Conservation (phyloP, 1,140 invertebrate species). For the Mercenaria mercenaria region DNA sequence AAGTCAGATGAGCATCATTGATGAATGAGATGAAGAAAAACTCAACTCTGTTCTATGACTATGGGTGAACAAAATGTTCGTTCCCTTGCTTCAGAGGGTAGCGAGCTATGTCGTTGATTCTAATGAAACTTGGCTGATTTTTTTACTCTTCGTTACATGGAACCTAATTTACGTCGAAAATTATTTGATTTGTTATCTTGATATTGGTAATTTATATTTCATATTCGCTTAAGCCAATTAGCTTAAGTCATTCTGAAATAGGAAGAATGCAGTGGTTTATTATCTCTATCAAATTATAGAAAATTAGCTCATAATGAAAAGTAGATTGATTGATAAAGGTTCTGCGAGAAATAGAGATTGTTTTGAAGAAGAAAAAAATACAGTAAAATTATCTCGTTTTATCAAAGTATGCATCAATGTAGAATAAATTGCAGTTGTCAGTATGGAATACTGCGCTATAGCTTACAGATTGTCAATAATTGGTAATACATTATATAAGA, state of each 20-base stretch:
- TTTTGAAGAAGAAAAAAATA: not conserved
- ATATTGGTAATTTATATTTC: constrained; percentile 30
- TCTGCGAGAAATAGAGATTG: not conserved
- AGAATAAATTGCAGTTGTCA: too few relatives aligned
- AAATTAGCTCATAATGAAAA: not conserved
- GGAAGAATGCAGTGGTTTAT: not conserved
- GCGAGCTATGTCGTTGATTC: not conserved
- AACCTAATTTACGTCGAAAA: constrained; percentile 25
- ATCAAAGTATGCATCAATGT: too few relatives aligned
- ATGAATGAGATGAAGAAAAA: not conserved
- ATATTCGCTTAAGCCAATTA: constrained; percentile 47
- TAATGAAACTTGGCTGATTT: not conserved
- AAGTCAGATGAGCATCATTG: not conserved
- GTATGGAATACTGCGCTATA: too few relatives aligned
- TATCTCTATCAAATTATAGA: constrained; percentile 41
- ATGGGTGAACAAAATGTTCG: too few relatives aligned
- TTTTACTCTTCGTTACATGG: constrained; percentile 3
- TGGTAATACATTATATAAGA: too few relatives aligned
- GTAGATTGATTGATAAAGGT: not conserved
- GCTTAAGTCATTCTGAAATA: constrained; percentile 17
- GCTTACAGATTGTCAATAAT: too few relatives aligned
- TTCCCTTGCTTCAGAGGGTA: not conserved
- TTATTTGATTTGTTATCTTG: constrained; percentile 25
- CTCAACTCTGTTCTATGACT: too few relatives aligned
- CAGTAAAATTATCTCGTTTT: too few relatives aligned